Conservation (phyloP, 2,888 invertebrate species). For the Acleris cristana region DNA sequence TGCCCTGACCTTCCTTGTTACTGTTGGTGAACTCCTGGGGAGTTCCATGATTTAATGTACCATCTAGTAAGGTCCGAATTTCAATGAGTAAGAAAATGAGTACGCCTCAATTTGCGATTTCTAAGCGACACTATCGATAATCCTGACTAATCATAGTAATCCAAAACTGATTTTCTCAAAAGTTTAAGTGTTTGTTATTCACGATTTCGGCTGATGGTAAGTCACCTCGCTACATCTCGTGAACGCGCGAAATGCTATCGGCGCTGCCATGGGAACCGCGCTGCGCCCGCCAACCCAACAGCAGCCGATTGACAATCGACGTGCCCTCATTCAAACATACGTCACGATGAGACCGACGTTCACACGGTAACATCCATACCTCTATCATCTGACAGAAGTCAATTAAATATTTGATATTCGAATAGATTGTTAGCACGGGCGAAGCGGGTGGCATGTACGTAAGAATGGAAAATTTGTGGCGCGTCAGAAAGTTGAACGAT, state of each 20-base stretch:
- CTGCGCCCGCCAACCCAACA: constrained; percentile 44
- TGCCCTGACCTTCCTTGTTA: too few relatives aligned
- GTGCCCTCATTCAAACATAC: constrained; percentile 59
- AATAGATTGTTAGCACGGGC: constrained; percentile 34
- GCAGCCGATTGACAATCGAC: constrained; percentile 67
- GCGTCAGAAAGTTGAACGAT: constrained; percentile 22
- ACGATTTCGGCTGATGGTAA: constrained; percentile 37
- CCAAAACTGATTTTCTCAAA: not conserved
- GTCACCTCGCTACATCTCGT: constrained; percentile 55
- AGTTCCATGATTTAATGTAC: too few relatives aligned
- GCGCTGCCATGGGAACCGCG: constrained; percentile 63
- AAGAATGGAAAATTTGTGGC: constrained; percentile 17
- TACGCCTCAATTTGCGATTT: too few relatives aligned
- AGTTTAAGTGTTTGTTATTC: constrained; percentile 6
- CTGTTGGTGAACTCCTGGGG: too few relatives aligned
- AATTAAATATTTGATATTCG: constrained; percentile 38
- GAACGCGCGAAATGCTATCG: constrained; percentile 58
- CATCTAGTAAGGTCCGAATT: too few relatives aligned
- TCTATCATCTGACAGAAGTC: constrained; percentile 33
- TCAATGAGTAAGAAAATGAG: too few relatives aligned
- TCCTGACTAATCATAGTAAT: not conserved
- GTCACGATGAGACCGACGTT: constrained; percentile 67
- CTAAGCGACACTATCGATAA: too few relatives aligned
- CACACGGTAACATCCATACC: constrained; percentile 63
- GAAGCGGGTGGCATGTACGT: constrained; percentile 13